Base-by-base conservation (phyloP, 2,888 invertebrate species). In the Liposcelis brunnea region DNA sequence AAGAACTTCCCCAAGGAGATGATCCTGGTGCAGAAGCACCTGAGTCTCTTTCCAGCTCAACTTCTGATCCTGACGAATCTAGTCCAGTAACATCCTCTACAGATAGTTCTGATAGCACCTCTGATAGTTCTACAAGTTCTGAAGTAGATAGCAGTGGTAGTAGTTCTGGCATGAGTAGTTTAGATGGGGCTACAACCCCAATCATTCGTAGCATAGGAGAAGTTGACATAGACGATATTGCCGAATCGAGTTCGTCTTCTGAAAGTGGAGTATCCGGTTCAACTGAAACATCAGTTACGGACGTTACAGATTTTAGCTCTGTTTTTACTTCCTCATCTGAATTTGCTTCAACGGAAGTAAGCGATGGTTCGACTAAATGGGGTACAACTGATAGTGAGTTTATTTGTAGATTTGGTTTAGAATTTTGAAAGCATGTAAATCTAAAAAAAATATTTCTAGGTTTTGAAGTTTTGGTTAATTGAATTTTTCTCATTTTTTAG, bases 401-500 rank as follows among this genome's bases (percentile, higher is more conserved):
- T 26, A 6, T 26, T 26, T 26, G 8, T 6, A 26, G 8, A 6
- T 26, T 26, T 26, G 8, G 8, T 26, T 8, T n/a, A n/a, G n/a
- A n/a, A n/a, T n/a, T n/a, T n/a, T n/a, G n/a, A n/a, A n/a, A n/a
- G n/a, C n/a, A n/a, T n/a, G n/a, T n/a, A n/a, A n/a, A n/a, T n/a
- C n/a, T n/a, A n/a, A n/a, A n/a, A n/a, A n/a, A n/a, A n/a, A n/a
- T n/a, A n/a, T n/a, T n/a, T n/a, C n/a, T n/a, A n/a, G n/a, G n/a
- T n/a, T n/a, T 26, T 26, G 8, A 26, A 26, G 8, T 26, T 26
- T 26, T 26, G 8, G 8, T 26, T 8, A 26, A 26, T 6, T 6
- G 8, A 6, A 26, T 26, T 26, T 8, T 26, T 4, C 26, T 33
- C 43, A 18, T 42, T 42, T 50, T 47, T 33, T 33, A 48, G 48